Evolutionary conservation across 2,888 invertebrate species (phyloP), one percentile per base, ranked within the genome.

Genomic region (Malthinus seriepunctatus): DNA sequence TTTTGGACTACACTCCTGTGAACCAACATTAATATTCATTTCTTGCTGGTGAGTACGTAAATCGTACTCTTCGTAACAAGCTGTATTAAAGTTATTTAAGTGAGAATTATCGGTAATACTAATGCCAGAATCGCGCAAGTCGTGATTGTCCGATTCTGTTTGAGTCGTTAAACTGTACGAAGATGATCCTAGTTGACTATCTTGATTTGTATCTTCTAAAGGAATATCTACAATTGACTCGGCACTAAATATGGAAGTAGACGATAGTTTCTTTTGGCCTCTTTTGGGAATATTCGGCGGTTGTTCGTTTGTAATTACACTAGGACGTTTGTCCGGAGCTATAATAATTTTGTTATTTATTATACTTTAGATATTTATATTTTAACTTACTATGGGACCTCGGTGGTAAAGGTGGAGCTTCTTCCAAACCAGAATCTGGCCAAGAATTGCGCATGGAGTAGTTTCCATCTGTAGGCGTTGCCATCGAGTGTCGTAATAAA

Each of bases 321-420:
- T 73, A n/a, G 79, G 77, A 57, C 84, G 77, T 69, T 84, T 85
- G 63, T 85, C 85, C 1, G 83, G 83, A 12, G 84, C 83, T 83
- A 62, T 74, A 69, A 32, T 23, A 44, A 34, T 23, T 46, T 51
- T 62, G 46, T 54, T 38, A 54, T 34, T 45, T 5, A 8, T 31
- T 46, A 11, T 7, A 6, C 4, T n/a, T 35, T n/a, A 35, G 4
- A 9, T 35, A 9, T 10, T 35, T n/a, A 35, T n/a, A 11, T 37
- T 11, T 15, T 32, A 51, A 46, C 78, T 73, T 76, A 88, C 88
- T 88, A 65, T 89, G 88, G 6, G 91, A 90, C 60, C 93, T 80
- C 0, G 93, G 93, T 3, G 93, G 93, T 54, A 93, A 73, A 0
- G 93, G 93, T 11, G 91, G 91, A 0, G 92, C 92, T 65, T 86